These are phyloP conservation scores for Porites cylindrica DNA, from an alignment of 92 coral and sea anemone species.

Conservation along the genomic window DNA sequence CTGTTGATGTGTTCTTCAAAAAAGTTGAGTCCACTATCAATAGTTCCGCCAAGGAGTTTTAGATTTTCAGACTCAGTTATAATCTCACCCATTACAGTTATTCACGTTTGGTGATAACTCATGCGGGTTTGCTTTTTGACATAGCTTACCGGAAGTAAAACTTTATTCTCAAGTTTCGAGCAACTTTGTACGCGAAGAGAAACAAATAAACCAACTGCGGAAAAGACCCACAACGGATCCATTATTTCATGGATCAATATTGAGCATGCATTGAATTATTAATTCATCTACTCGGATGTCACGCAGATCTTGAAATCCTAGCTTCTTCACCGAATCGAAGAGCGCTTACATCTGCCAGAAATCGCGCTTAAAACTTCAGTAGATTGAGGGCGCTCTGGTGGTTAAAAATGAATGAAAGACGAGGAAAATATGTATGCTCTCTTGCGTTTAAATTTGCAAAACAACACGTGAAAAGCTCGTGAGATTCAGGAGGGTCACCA, in stretches of 20 bases:
- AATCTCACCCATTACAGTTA: too few species aligned
- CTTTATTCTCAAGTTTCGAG: not conserved
- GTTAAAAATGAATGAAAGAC: not conserved
- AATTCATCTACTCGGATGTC: not conserved
- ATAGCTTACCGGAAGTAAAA: slow-evolving; percentile 24
- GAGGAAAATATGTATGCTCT: not conserved
- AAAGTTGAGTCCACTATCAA: too few species aligned
- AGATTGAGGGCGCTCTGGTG: not conserved
- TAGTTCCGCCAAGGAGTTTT: too few species aligned
- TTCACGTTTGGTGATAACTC: too few species aligned
- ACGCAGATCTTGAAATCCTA: not conserved
- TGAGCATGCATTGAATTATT: not conserved
- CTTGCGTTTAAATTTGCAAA: not conserved
- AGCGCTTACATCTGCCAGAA: not conserved
- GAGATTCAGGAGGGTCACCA: not conserved
- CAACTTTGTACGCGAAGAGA: not conserved
- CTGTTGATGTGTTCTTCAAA: too few species aligned
- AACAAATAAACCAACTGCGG: not conserved
- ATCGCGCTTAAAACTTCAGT: not conserved
- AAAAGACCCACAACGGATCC: not conserved
- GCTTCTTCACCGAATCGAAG: not conserved
- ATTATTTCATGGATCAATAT: not conserved
- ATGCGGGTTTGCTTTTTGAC: not conserved
- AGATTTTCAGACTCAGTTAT: too few species aligned
- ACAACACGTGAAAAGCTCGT: slow-evolving; percentile 15